phyloP scores from a whole-genome alignment of 1,140 invertebrate species.

The Brachionus manjavacas region DNA sequence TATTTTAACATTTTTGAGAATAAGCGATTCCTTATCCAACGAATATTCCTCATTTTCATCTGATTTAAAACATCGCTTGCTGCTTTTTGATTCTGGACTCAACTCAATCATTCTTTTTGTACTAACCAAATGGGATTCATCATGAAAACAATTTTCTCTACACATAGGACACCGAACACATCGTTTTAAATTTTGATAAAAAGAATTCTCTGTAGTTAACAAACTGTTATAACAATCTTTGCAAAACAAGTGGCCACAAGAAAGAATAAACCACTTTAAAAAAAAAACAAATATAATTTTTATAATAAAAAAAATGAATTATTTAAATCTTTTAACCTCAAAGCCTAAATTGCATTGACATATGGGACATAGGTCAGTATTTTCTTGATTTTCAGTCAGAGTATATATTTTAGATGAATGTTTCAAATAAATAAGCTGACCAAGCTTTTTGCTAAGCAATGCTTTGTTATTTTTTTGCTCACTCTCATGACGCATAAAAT shows the following conservation, averaged over 20 bases:
- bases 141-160: constrained; percentile 60
- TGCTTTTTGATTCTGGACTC: constrained; percentile 44
- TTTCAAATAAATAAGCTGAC: constrained; percentile 61
- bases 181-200: constrained; percentile 46
- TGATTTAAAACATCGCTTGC: constrained; percentile 48
- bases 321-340: constrained; percentile 44
- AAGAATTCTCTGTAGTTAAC: constrained; percentile 49
- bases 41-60: constrained; percentile 34
- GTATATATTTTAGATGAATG: constrained; percentile 58
- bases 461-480: constrained; percentile 43
- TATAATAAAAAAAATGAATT: not conserved
- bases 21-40: not conserved
- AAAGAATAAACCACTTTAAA: constrained; percentile 63
- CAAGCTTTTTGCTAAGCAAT: constrained; percentile 58
- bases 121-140: constrained; percentile 64
- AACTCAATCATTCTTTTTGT: constrained; percentile 47
- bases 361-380: constrained; percentile 68
- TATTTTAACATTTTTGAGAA: not conserved
- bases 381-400: constrained; percentile 56
- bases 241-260: constrained; percentile 68
- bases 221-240: constrained; percentile 62
- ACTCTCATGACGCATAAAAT: not conserved
- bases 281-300: constrained; percentile 46
- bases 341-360: constrained; percentile 62
- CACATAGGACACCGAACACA: constrained; percentile 65